Evolutionary conservation across 2,113 vertebrate genomes (phyloP).

Genomic region (Emydocephalus ijimae): DNA sequence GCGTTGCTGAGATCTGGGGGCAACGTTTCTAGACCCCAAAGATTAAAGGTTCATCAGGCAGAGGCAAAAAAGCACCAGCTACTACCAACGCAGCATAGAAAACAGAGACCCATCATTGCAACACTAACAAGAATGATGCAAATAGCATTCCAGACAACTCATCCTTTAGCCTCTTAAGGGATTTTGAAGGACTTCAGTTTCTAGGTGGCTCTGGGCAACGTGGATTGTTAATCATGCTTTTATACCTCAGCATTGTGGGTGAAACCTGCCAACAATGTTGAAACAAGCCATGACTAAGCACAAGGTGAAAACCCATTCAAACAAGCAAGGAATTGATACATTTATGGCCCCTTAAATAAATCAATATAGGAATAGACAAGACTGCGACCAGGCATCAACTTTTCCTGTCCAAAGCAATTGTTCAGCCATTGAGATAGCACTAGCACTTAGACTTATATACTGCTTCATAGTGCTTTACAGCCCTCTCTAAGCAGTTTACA

Average conservation of each 20-base stretch:
- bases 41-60: background rate
- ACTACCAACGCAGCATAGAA: background rate
- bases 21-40: background rate
- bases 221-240: background rate
- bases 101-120: background rate
- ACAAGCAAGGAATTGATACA: background rate
- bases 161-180: background rate
- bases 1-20: background rate
- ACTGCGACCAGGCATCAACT: background rate
- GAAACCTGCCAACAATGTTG: background rate
- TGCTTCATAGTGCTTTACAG: too few species aligned
- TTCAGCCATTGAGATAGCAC: background rate
- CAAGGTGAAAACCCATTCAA: background rate
- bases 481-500: too few species aligned
- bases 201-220: background rate
- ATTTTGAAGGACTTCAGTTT: background rate
- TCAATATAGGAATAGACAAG: background rate
- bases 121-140: background rate
- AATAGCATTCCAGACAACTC: background rate
- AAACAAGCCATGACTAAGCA: background rate
- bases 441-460: too few species aligned
- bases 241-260: background rate
- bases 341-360: background rate
- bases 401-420: background rate
- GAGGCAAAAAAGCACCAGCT: background rate